These are phyloP conservation scores for Argyresthia albistria DNA, from an alignment of 2,888 invertebrate species.

Conservation along the genomic window DNA sequence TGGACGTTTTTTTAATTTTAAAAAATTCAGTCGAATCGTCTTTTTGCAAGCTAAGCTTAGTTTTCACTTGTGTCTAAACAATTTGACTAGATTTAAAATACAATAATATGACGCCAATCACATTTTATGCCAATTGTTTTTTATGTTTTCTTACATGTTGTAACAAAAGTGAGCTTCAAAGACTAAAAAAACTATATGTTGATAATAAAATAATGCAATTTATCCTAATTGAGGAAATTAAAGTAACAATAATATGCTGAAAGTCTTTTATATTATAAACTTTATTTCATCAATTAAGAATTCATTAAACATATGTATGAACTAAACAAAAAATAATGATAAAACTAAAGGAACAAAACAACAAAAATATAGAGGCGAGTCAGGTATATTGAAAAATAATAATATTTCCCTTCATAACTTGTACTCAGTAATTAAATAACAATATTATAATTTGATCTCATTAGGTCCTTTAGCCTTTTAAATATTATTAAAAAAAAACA, in stretches of 20 bases:
- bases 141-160: conserved; percentile 16
- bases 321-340: conserved; percentile 59
- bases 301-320: conserved; percentile 8
- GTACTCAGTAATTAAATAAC: conserved; percentile 72
- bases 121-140: conserved; percentile 40
- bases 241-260: conserved; percentile 40
- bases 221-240: conserved; percentile 51
- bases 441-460: conserved; percentile 71
- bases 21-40: conserved; percentile 60
- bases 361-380: conserved; percentile 65
- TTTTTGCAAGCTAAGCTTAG: conserved; percentile 38
- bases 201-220: conserved; percentile 7
- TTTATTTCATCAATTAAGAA: conserved; percentile 42
- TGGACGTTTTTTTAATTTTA: conserved; percentile 49
- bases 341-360: conserved; percentile 70
- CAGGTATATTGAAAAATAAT: conserved; percentile 58
- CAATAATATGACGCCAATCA: conserved; percentile 51
- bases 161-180: conserved; percentile 18
- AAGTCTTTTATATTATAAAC: conserved; percentile 12
- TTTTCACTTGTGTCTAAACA: conserved; percentile 37
- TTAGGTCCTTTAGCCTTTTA: conserved; percentile 50
- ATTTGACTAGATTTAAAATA: conserved; percentile 69
- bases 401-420: conserved; percentile 64
- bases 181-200: conserved; percentile 20
- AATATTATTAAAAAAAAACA: conserved; percentile 39